Conservation (phyloP, 2,113 vertebrate genomes). For the Podiceps cristatus region DNA sequence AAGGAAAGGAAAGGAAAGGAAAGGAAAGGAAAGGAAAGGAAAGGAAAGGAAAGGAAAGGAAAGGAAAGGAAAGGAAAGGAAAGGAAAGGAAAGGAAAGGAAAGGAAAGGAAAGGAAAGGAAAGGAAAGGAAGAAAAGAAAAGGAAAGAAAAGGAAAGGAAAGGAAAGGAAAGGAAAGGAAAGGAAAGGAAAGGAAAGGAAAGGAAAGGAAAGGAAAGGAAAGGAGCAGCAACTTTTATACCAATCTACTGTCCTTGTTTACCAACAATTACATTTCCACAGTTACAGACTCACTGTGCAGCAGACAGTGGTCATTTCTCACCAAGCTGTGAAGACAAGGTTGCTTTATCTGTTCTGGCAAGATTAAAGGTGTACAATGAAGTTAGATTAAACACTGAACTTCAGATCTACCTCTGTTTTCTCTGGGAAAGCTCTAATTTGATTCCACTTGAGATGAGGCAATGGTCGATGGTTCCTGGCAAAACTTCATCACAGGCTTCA, state of each 20-base stretch:
- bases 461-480: neutral
- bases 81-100: too few species aligned
- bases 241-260: neutral
- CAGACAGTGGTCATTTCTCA: neutral
- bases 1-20: too few species aligned
- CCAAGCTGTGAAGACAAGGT: neutral
- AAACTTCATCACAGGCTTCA: constrained; percentile 14
- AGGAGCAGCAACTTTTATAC: neutral
- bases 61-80: too few species aligned
- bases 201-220: too few species aligned
- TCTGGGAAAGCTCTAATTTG: neutral
- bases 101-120: too few species aligned
- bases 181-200: too few species aligned
- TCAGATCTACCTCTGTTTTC: constrained; percentile 1
- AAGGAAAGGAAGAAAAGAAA: too few species aligned
- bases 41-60: too few species aligned
- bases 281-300: neutral
- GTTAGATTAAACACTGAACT: constrained; percentile 7
- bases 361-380: constrained; percentile 15
- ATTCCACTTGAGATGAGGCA: constrained; percentile 12
- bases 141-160: too few species aligned
- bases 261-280: neutral
- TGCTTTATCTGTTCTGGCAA: neutral
- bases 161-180: too few species aligned
- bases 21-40: too few species aligned